Evolutionary conservation across 2,113 vertebrate genomes (phyloP), one percentile per base, ranked within the genome.

Genomic region (Nothocercus nigrocapillus): DNA sequence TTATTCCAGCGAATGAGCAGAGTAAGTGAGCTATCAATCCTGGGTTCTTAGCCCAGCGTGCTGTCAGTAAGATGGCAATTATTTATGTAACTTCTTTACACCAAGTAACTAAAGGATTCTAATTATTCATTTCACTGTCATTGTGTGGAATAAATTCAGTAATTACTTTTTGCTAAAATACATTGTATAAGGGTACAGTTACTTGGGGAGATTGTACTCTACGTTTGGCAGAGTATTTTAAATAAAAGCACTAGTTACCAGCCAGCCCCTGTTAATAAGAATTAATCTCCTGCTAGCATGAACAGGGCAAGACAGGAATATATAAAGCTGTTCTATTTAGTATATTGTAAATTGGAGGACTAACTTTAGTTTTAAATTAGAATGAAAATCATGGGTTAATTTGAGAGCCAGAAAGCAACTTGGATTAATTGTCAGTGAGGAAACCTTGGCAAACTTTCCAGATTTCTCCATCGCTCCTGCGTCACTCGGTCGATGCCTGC

Each of bases 41-140:
- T 34, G 56, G 42, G 28, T 70, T 85, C 91, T 93, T 93, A 94
- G 76, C 25, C 56, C 76, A 68, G 78, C 61, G 89, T 93, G 77
- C 62, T 91, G 83, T 79, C 74, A 89, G 86, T 66, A 72, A 86
- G 88, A 64, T 86, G 82, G 85, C 56, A 93, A 95, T 94, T 96
- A 94, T 95, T 95, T 81, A 94, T 87, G 70, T 58, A 62, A 62
- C 53, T 82, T 76, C 93, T 89, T 92, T 73, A 66, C 78, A 82
- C 40, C 21, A 47, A 82, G 47, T 90, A 90, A 79, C 58, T 66
- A 90, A 84, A 76, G 66, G 45, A 75, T 1, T 79, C 77, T 38
- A 82, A 84, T 88, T 83, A 68, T 90, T 94, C 86, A 68, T 90
- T 66, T 40, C 72, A 14, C 1, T 22, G 42, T 8, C 72, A 53